Base-by-base conservation (phyloP, 2,888 invertebrate genomes). In the Rhagonycha lutea region DNA sequence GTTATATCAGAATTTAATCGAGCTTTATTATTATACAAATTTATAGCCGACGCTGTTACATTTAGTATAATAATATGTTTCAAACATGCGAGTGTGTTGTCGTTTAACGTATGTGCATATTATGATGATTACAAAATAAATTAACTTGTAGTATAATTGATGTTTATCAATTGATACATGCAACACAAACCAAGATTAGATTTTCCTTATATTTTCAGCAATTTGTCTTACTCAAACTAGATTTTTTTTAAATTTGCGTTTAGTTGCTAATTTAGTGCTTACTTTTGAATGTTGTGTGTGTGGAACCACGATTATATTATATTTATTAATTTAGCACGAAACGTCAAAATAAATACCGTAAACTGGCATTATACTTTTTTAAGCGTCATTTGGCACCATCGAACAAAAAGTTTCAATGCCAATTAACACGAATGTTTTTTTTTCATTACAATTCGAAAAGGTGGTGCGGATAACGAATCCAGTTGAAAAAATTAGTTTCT, bases 91-190 rank as follows among this genome's bases (percentile, higher is more conserved):
- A 83, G 73, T 80, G 76, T 78, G 78, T 74, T 81, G 82, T 82
- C 83, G 82, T 81, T 82, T 83, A 83, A 82, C 81, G 80, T 83
- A 84, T 84, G 84, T 83, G 83, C 83, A 84, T 84, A 83, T 84
- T 83, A 84, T 83, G 83, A 81, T 81, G 83, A 83, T 84, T 83
- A 83, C 83, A 84, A 84, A 83, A 83, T 83, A 83, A 84, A 85
- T 85, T 84, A 84, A 84, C 83, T 83, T 81, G 83, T 85, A 84
- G 61, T 32, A 63, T 29, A 74, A 74, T 77, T 68, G 74, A 73
- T 68, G 23, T 61, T 73, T 69, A 62, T 68, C 73, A 67, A 68
- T 68, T 65, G 63, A 65, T 65, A 65, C 63, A 65, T 65, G 63
- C 63, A 65, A 65, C 63, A 23, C 23, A 65, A 65, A 23, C 63